Evolutionary conservation across 2,888 invertebrate species (phyloP).

Genomic region (Stomorhina lunata): DNA sequence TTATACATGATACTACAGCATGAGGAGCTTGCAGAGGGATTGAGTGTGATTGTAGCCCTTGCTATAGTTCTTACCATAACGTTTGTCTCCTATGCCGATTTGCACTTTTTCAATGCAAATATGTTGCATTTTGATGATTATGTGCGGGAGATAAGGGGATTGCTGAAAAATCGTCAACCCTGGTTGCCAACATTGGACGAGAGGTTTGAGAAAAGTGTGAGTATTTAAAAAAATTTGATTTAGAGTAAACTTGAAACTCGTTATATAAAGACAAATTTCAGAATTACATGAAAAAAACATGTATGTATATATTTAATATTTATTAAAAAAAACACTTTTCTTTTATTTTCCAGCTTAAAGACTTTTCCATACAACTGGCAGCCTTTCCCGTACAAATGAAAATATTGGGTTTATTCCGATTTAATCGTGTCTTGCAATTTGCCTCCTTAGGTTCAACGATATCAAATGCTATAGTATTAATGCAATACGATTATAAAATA

Average conservation of each 20-base stretch:
- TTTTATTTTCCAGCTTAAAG: conserved; percentile 12
- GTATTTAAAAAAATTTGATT: conserved; percentile 1
- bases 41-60: background rate
- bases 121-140: conserved; percentile 20
- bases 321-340: too few relatives aligned
- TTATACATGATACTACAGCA: background rate
- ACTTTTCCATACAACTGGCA: conserved; percentile 31
- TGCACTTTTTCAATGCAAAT: background rate
- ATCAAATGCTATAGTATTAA: conserved; percentile 34
- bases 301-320: too few relatives aligned
- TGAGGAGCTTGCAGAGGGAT: background rate
- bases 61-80: background rate
- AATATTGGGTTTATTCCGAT: conserved; percentile 24
- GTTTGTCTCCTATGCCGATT: conserved; percentile 1
- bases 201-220: conserved; percentile 46
- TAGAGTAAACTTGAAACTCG: too few relatives aligned
- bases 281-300: too few relatives aligned
- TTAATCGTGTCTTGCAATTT: conserved; percentile 15
- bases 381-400: conserved; percentile 28
- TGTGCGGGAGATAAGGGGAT: background rate
- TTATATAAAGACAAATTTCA: too few relatives aligned
- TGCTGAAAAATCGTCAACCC: conserved; percentile 18
- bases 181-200: conserved; percentile 25
- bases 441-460: conserved; percentile 28
- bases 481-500: conserved; percentile 33